These are phyloP conservation scores for Hozukius guyotensis DNA, from an alignment of 2,797 vertebrate species.

Conservation along the genomic window DNA sequence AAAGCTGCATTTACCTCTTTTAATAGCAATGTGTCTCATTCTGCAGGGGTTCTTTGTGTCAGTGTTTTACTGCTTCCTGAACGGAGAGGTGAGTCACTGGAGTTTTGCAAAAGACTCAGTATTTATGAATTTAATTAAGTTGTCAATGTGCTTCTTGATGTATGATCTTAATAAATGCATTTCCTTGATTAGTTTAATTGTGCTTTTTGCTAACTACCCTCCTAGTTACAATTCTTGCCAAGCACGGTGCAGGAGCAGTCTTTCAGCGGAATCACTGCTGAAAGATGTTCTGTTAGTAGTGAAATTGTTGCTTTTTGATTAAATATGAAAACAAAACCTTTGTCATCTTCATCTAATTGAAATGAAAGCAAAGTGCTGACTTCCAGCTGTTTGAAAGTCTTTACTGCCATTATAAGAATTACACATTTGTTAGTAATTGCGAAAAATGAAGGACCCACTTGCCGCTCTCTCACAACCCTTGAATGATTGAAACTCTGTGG, in stretches of 20 bases:
- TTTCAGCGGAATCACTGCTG: background rate
- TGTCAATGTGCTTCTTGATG: slow-evolving; percentile 18
- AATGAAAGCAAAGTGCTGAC: slow-evolving; percentile 16
- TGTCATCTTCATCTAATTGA: slow-evolving; percentile 9
- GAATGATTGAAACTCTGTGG: background rate
- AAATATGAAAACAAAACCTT: background rate
- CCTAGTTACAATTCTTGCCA: background rate
- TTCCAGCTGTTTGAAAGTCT: slow-evolving; percentile 33
- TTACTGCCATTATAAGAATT: slow-evolving; percentile 13
- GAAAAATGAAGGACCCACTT: slow-evolving; percentile 6
- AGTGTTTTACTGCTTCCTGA: slow-evolving; percentile 99
- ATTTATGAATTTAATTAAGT: slow-evolving; percentile 33
- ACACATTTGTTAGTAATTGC: slow-evolving; percentile 15
- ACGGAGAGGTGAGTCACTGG: slow-evolving; percentile 92
- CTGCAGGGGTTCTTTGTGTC: slow-evolving; percentile 95
- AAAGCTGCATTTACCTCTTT: background rate
- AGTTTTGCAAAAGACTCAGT: slow-evolving; percentile 7
- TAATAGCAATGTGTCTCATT: slow-evolving; percentile 36
- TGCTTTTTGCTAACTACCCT: background rate
- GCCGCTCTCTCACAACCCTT: background rate
- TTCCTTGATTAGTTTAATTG: background rate
- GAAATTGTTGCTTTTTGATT: background rate
- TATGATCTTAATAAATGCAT: slow-evolving; percentile 7
- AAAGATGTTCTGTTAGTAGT: background rate
- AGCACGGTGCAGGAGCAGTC: background rate